A percentile compares a stretch with the other conserved stretches of the same genome.
Evolutionary conservation across 2,113 vertebrate genomes (phyloP).

Genomic region (Misgurnus mizolepis): DNA sequence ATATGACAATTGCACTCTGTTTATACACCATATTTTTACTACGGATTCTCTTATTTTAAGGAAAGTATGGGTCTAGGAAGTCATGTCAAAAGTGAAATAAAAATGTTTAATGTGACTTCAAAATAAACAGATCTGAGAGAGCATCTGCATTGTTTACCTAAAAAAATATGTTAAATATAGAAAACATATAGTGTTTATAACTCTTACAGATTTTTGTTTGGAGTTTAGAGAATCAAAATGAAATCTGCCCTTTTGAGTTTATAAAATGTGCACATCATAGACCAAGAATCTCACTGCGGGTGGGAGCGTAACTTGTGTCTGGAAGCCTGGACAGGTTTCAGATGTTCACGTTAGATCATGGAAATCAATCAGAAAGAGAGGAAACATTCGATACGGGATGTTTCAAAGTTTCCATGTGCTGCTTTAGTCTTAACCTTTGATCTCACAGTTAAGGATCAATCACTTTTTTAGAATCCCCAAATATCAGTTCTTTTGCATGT

Average conservation of each 20-base stretch:
- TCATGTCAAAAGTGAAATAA: too few relatives aligned
- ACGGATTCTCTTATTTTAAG: too few relatives aligned
- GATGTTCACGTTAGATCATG: constrained; percentile 10
- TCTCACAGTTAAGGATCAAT: neutral
- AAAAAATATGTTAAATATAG: neutral
- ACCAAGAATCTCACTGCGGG: constrained; percentile 31
- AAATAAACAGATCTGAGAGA: too few relatives aligned
- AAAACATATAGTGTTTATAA: neutral
- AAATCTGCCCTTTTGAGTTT: constrained; percentile 20
- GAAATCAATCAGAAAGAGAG: constrained; percentile 36
- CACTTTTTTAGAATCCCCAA: neutral
- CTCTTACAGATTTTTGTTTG: neutral
- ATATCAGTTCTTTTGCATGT: neutral
- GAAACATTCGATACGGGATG: constrained; percentile 2
- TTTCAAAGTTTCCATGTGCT: constrained; percentile 44
- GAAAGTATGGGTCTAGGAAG: too few relatives aligned
- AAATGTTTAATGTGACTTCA: too few relatives aligned
- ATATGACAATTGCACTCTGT: too few relatives aligned
- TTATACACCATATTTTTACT: too few relatives aligned
- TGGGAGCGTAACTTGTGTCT: constrained; percentile 15
- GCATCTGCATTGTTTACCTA: neutral
- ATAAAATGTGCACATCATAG: constrained; percentile 33
- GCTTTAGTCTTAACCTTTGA: neutral
- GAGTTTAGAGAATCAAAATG: neutral
- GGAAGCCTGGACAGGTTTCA: constrained; percentile 33